These are phyloP conservation scores for Caenorhabditis wallacei DNA, from an alignment of 2,888 invertebrate species.

Conservation along the genomic window DNA sequence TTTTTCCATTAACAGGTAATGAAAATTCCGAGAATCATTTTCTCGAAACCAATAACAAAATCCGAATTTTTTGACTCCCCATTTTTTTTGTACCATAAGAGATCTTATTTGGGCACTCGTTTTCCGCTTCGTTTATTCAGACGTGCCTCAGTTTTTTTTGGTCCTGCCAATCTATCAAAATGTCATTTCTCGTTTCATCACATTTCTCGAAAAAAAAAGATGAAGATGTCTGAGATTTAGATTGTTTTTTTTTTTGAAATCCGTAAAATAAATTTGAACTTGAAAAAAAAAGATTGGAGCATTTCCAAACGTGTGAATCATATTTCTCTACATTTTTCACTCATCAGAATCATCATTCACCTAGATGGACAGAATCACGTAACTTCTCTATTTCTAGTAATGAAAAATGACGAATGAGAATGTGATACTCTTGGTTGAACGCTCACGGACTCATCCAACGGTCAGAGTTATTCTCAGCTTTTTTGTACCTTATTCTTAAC, in stretches of 20 bases:
- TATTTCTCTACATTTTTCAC: too few relatives aligned
- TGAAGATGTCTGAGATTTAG: too few relatives aligned
- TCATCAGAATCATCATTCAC: background rate
- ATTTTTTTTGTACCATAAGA: too few relatives aligned
- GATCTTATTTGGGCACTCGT: too few relatives aligned
- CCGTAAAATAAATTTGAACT: too few relatives aligned
- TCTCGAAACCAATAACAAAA: too few relatives aligned
- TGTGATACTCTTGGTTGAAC: background rate
- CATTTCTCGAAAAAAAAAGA: too few relatives aligned
- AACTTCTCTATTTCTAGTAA: background rate
- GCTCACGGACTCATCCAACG: background rate
- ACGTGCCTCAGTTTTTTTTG: background rate
- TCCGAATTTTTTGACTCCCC: too few relatives aligned
- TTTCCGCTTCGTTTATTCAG: conserved; percentile 6
- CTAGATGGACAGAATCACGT: conserved; percentile 3
- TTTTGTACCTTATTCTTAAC: background rate
- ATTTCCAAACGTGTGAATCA: too few relatives aligned
- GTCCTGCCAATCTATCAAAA: conserved; percentile 4
- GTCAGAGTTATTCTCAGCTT: background rate
- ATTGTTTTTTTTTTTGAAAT: too few relatives aligned
- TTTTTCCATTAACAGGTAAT: conserved; percentile 15
- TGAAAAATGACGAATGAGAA: background rate
- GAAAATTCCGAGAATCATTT: too few relatives aligned
- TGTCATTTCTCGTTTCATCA: background rate
- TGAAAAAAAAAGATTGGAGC: too few relatives aligned